Percentiles rank a stretch among this genome's conserved stretches.
These are phyloP conservation scores for Semnopithecus entellus DNA, from an alignment of 2,113 vertebrate species.

Conservation along the genomic window DNA sequence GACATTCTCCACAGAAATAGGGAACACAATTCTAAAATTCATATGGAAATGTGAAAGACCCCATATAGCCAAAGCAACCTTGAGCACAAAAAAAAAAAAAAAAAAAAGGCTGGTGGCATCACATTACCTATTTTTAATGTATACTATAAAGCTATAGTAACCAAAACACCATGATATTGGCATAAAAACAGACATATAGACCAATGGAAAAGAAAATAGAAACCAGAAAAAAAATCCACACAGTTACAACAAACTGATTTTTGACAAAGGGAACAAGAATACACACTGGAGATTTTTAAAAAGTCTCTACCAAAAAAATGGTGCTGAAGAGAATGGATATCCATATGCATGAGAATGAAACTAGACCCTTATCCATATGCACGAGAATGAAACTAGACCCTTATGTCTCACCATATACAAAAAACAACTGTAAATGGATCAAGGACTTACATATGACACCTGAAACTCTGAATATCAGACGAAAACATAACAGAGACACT, in stretches of 20 bases:
- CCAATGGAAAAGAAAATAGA: neutral
- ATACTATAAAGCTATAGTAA: neutral
- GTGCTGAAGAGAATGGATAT: neutral
- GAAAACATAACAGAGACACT: neutral
- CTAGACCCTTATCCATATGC: neutral
- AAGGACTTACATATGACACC: neutral
- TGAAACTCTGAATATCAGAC: neutral
- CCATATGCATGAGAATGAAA: neutral
- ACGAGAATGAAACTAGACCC: neutral
- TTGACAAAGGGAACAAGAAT: neutral
- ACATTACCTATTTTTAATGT: neutral
- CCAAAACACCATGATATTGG: neutral
- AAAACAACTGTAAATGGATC: neutral
- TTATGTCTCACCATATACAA: neutral
- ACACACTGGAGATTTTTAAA: neutral
- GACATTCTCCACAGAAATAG: neutral
- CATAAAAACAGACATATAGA: neutral
- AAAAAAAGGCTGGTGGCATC: neutral
- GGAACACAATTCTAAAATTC: neutral
- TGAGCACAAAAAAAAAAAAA: neutral
- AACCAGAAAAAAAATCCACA: neutral
- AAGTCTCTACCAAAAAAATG: neutral
- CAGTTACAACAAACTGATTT: neutral
- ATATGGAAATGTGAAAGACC: neutral
- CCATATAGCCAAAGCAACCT: neutral